These are phyloP conservation scores for Aphelenchoides besseyi DNA, from an alignment of 1,140 invertebrate species.

Conservation along the genomic window DNA sequence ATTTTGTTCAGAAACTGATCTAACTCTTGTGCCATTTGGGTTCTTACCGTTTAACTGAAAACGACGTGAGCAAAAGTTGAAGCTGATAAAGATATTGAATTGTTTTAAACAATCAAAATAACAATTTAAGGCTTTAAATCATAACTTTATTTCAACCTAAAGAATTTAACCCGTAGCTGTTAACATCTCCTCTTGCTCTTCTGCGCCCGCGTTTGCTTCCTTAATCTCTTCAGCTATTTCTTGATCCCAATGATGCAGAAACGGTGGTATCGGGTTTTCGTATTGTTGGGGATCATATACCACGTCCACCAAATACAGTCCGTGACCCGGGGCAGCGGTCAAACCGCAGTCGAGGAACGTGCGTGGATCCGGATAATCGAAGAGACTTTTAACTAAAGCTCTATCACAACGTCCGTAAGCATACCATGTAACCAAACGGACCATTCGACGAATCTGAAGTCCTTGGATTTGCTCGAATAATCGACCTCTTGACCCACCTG, in stretches of 20 bases:
- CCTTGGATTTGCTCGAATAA: background rate
- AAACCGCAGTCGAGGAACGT: constrained; percentile 32
- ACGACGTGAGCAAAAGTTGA: background rate
- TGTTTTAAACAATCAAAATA: constrained; percentile 7
- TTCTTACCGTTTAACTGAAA: background rate
- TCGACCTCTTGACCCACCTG: constrained; percentile 26
- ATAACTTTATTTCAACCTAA: constrained; percentile 2
- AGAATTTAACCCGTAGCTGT: too few species aligned
- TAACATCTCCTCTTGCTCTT: constrained; percentile 8
- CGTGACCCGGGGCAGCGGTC: constrained; percentile 34
- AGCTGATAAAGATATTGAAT: background rate
- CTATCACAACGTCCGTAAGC: constrained; percentile 24
- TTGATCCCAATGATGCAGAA: constrained; percentile 38
- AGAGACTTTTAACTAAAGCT: constrained; percentile 20
- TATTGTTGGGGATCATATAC: constrained; percentile 42
- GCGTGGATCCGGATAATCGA: constrained; percentile 38
- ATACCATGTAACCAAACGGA: constrained; percentile 31
- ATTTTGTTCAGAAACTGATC: constrained; percentile 43
- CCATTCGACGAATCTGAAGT: constrained; percentile 47
- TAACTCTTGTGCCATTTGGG: constrained; percentile 27
- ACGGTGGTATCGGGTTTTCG: constrained; percentile 36
- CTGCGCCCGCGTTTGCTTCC: background rate
- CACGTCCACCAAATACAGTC: constrained; percentile 43
- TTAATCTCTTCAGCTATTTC: background rate
- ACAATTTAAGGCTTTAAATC: background rate